These are phyloP conservation scores for Pandemis corylana DNA, from an alignment of 2,888 invertebrate genomes.

Conservation along the genomic window DNA sequence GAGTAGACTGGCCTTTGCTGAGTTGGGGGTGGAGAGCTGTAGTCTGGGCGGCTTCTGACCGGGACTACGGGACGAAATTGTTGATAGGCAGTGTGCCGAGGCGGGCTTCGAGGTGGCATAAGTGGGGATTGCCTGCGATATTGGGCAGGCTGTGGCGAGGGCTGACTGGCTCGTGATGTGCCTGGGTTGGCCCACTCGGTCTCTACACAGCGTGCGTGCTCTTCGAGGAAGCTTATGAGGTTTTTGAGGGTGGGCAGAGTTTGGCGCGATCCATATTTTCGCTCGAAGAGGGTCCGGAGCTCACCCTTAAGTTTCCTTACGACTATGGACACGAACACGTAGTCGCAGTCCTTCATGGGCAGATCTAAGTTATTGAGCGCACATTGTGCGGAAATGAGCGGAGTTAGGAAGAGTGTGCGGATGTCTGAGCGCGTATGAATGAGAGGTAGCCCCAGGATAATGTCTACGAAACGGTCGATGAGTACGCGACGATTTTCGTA, in stretches of 20 bases:
- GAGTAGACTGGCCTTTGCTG: background rate
- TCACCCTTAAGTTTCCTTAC: no score
- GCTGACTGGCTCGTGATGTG: background rate
- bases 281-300: no score
- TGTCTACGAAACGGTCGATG: no score
- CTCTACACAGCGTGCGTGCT: background rate
- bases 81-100: background rate
- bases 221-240: background rate
- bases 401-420: slow-evolving; percentile 7
- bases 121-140: slow-evolving; percentile 7
- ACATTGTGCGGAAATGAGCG: slow-evolving; percentile 7
- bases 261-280: background rate
- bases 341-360: slow-evolving; percentile 1
- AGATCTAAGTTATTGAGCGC: background rate
- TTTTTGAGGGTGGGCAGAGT: slow-evolving; percentile 4
- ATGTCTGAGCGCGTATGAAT: no score
- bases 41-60: background rate
- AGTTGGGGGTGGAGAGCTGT: background rate
- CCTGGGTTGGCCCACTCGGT: background rate
- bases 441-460: no score
- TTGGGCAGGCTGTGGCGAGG: background rate
- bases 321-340: background rate
- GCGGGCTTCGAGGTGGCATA: background rate
- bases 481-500: no score
- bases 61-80: background rate